phyloP scores from a whole-genome alignment of 2,113 vertebrate genomes.

The Nothoprocta pentlandii region DNA sequence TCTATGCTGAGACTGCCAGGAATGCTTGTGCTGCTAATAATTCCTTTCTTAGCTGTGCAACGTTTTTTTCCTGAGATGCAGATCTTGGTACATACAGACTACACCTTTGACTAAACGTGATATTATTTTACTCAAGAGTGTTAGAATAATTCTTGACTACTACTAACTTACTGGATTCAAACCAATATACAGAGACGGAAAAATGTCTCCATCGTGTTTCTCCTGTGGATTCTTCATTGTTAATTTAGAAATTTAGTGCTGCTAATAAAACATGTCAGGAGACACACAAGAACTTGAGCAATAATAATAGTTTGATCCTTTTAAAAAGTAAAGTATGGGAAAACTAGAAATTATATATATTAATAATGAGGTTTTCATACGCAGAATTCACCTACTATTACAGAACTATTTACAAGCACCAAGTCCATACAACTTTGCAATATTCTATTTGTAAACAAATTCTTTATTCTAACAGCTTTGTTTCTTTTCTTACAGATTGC shows the following conservation, averaged over 20 bases:
- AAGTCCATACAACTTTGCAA: not conserved
- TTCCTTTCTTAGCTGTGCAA: not conserved
- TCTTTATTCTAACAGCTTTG: not conserved
- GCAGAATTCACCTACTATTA: fast-evolving
- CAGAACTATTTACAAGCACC: not conserved
- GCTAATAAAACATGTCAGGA: not conserved
- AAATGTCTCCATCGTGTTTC: not conserved
- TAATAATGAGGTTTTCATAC: not conserved
- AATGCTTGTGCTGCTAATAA: not conserved
- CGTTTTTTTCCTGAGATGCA: not conserved
- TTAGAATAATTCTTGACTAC: not conserved
- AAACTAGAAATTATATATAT: not conserved
- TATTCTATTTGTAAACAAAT: not conserved
- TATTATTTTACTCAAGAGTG: not conserved
- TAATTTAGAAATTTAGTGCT: not conserved
- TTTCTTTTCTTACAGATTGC: not conserved
- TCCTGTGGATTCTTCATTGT: not conserved
- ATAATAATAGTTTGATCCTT: not conserved
- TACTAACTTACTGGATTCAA: not conserved
- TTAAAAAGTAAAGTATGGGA: not conserved
- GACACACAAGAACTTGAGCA: not conserved
- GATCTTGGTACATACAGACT: not conserved
- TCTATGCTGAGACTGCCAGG: not conserved
- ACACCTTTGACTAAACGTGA: not conserved
- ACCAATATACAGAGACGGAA: not conserved